Conservation (phyloP, 2,797 vertebrate species). For the Propithecus deckenii region DNA sequence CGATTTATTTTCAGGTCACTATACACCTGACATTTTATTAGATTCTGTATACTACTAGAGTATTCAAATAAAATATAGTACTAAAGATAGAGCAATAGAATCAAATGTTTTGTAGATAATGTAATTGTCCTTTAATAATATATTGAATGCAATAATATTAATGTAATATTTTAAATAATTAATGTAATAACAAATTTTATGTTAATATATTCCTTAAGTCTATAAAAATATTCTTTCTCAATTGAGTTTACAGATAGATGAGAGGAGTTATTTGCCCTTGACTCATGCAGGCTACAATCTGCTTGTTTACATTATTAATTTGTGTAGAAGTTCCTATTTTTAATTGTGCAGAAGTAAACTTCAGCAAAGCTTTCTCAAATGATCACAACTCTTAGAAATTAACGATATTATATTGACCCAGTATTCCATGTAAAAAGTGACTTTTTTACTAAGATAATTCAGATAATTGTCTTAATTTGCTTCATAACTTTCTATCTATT, state of each 20-base stretch:
- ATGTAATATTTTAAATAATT: background rate
- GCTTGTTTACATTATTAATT: background rate
- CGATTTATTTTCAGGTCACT: background rate
- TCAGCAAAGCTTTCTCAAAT: background rate
- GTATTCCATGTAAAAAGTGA: background rate
- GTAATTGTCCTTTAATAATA: background rate
- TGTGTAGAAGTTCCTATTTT: background rate
- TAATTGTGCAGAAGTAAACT: background rate
- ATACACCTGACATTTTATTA: background rate
- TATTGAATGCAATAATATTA: background rate
- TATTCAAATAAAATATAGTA: background rate
- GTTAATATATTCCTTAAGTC: background rate
- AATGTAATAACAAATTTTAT: background rate
- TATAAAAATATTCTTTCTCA: background rate
- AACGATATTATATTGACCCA: background rate
- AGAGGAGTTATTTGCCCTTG: background rate
- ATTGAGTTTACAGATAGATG: background rate
- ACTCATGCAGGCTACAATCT: background rate
- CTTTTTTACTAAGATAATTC: background rate
- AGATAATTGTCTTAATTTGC: slow-evolving; percentile 41
- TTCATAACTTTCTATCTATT: background rate
- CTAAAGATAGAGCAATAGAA: background rate
- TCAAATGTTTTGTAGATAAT: background rate
- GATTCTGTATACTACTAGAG: background rate
- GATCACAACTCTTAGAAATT: background rate